phyloP scores from a whole-genome alignment of 2,113 vertebrate species.

The Orientallactaga bullata region DNA sequence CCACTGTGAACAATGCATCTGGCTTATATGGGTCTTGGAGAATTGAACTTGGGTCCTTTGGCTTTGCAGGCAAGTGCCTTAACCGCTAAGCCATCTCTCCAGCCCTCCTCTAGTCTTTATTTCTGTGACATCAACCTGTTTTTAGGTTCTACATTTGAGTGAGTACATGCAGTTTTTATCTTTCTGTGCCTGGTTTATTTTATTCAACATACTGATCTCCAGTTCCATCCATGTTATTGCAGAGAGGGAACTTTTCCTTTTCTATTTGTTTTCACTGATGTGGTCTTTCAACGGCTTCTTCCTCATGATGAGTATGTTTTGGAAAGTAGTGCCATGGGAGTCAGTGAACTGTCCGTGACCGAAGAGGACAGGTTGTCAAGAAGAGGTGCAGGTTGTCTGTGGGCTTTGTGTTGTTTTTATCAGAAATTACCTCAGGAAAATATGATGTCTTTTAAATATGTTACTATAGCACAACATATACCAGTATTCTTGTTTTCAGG shows the following conservation, averaged over 20 bases:
- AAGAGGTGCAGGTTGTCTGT: not conserved
- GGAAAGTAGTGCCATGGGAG: not conserved
- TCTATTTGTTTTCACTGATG: not conserved
- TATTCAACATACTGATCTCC: too few relatives aligned
- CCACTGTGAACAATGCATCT: too few relatives aligned
- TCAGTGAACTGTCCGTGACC: not conserved
- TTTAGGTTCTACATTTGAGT: not conserved
- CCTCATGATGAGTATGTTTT: not conserved
- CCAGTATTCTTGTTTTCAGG: not conserved
- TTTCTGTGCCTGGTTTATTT: not conserved
- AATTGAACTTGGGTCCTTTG: too few relatives aligned
- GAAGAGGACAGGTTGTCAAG: too few relatives aligned
- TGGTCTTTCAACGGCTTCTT: not conserved
- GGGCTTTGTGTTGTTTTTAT: conserved; percentile 21
- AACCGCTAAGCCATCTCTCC: too few relatives aligned
- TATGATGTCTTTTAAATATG: not conserved
- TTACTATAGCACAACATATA: not conserved
- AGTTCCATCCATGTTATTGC: not conserved
- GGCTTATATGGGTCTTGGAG: too few relatives aligned
- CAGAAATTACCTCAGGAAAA: conserved; percentile 31
- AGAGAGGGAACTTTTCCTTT: not conserved
- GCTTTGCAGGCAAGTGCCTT: too few relatives aligned
- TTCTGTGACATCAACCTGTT: too few relatives aligned
- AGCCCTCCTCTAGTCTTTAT: not conserved
- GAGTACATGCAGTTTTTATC: not conserved